Conservation (phyloP, 2,888 invertebrate species). For the Acronicta leporina region DNA sequence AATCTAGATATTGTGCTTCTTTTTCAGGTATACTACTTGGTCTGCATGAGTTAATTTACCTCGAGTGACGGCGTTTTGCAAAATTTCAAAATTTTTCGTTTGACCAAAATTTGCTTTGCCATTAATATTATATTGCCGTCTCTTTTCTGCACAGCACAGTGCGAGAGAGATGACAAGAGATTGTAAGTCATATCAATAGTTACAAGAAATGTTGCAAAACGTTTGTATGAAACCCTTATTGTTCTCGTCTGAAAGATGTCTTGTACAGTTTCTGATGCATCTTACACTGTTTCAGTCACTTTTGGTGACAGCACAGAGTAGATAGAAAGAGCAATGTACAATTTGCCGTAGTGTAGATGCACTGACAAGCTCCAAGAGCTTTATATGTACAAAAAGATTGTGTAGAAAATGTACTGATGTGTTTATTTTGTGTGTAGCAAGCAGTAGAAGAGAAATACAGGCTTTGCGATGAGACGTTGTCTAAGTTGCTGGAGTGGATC, state of each 20-base stretch:
- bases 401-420: conserved; percentile 31
- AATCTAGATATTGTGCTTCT: conserved; percentile 67
- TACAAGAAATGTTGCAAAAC: conserved; percentile 37
- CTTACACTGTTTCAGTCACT: conserved; percentile 31
- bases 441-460: conserved; percentile 98
- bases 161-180: too few species aligned
- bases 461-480: conserved; percentile 95
- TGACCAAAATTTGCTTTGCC: too few species aligned
- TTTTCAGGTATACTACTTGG: conserved; percentile 62
- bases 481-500: conserved; percentile 96
- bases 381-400: conserved; percentile 36
- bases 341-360: conserved; percentile 62
- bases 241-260: conserved; percentile 31
- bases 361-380: conserved; percentile 50
- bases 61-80: conserved; percentile 52
- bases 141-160: too few species aligned
- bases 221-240: conserved; percentile 24
- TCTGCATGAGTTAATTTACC: conserved; percentile 53
- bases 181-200: neutral
- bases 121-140: neutral
- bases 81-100: too few species aligned
- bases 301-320: conserved; percentile 63
- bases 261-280: conserved; percentile 46
- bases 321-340: conserved; percentile 63
- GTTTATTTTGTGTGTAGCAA: conserved; percentile 91